Evolutionary conservation across 2,113 vertebrate species (phyloP), one percentile per base, ranked within the genome.

Genomic region (Percopsis transmontana): DNA sequence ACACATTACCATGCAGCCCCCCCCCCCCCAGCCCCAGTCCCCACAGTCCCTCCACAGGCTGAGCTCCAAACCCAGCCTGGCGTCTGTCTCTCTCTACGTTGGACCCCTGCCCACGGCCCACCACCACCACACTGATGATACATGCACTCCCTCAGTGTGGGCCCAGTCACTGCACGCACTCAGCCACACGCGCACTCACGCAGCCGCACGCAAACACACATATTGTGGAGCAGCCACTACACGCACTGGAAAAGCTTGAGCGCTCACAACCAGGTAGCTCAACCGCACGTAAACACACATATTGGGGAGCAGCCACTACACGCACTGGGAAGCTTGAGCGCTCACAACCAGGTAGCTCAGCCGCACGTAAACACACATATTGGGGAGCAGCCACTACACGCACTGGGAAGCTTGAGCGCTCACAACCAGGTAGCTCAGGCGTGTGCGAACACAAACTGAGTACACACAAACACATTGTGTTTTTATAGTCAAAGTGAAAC

Each of bases 31-130:
- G 53, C 57, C 61, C 69, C 66, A 51, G 61, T 66, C 57, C 77
- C 60, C 65, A 76, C 85, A 90, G 83, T 81, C 75, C 76, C 76
- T 84, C 84, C 66, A 72, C 80, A 79, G 89, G 87, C 84, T 80
- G 75, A 65, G 83, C 68, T 89, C 89, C 86, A 91, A 90, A 88
- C 87, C 88, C 11, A 78, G 66, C 64, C 80, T 85, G 85, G 82
- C 81, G 79, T 88, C 84, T 87, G 81, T 81, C 75, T 84, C 23
- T 57, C 68, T 78, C 62, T 74, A 64, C 77, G 79, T 82, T 76
- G 42, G 66, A 73, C 76, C 80, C 70, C 77, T 23, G 12, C 52
- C 73, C 33, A 62, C 62, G 74, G 50, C 72, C 71, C 79, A 70
- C 73, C 76, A 48, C 72, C 70, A 76, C 74, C 65, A 27, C 80